phyloP scores from a whole-genome alignment of 2,888 invertebrate species.

The Mechanitis mazaeus region DNA sequence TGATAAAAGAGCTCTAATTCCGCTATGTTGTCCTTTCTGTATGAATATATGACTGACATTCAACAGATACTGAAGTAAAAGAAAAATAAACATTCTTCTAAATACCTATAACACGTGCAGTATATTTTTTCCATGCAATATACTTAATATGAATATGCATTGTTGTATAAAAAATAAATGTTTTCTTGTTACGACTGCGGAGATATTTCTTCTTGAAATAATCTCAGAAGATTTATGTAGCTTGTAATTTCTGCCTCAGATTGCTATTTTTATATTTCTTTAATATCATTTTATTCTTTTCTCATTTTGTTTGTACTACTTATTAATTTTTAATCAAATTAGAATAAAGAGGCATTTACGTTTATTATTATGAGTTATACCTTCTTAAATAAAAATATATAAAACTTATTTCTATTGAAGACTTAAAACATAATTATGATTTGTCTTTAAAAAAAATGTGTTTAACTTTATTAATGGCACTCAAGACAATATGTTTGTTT shows the following conservation, averaged over 20 bases:
- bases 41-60: too few relatives aligned
- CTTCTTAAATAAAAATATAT: too few relatives aligned
- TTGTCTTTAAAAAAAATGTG: too few relatives aligned
- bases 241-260: background rate
- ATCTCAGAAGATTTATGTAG: slow-evolving; percentile 13
- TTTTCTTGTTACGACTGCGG: slow-evolving; percentile 14
- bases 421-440: too few relatives aligned
- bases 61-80: background rate
- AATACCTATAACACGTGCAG: background rate
- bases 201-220: slow-evolving; percentile 9
- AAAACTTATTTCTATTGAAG: too few relatives aligned
- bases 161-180: slow-evolving; percentile 17
- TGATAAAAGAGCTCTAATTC: too few relatives aligned
- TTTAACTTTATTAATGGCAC: too few relatives aligned
- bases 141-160: slow-evolving; percentile 19
- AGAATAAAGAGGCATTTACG: too few relatives aligned
- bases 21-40: too few relatives aligned
- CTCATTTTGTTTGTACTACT: background rate
- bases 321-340: too few relatives aligned
- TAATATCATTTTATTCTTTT: background rate
- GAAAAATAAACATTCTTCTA: background rate
- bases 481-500: too few relatives aligned
- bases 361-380: too few relatives aligned
- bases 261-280: background rate
- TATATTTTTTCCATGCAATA: slow-evolving; percentile 12